Base-by-base conservation (phyloP, 2,888 invertebrate species). In the Achlya flavicornis region DNA sequence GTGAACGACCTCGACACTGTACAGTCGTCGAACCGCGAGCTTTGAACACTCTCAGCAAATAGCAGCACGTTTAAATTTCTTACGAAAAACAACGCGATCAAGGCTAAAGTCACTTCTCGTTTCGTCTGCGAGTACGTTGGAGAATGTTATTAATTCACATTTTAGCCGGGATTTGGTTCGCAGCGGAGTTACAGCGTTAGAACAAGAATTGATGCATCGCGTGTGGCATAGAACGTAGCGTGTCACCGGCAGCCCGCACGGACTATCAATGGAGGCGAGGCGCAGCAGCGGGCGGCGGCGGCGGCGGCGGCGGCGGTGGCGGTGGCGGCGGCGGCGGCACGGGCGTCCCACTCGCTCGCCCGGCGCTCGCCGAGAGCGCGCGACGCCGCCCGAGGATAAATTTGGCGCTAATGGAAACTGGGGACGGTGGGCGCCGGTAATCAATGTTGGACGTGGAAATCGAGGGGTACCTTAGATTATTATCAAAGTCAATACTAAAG, bases 381-480 rank as follows among this genome's bases (percentile, higher is more conserved):
- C 92, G 92, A 91, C 86, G 83, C 81, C 81, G 80, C 86, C 90
- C 92, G 92, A 92, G 87, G 92, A 87, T 93, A 90, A 90, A 91
- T 92, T 93, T 92, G 92, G 92, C 92, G 90, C 92, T 91, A 90
- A 92, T 89, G 81, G 88, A 86, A 89, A 88, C 88, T 85, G 86
- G 85, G 85, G 83, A 81, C 86, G 85, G 85, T 88, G 90, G 86
- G 87, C 86, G 87, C 85, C 82, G 83, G 90, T 88, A 92, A 93
- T 93, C 93, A 90, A 93, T 93, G 92, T 85, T 91, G 84, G 84
- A 88, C 84, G 85, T 86, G 84, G 81, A 89, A 88, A 89, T 89
- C 83, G 85, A 87, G 85, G 81, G 76, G 75, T 81, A 85, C 78
- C 80, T 79, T 78, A 81, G 82, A 60, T 41, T 60, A 41, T 85